Evolutionary conservation across 2,888 invertebrate genomes (phyloP).

Genomic region (Perizoma affinitatum): DNA sequence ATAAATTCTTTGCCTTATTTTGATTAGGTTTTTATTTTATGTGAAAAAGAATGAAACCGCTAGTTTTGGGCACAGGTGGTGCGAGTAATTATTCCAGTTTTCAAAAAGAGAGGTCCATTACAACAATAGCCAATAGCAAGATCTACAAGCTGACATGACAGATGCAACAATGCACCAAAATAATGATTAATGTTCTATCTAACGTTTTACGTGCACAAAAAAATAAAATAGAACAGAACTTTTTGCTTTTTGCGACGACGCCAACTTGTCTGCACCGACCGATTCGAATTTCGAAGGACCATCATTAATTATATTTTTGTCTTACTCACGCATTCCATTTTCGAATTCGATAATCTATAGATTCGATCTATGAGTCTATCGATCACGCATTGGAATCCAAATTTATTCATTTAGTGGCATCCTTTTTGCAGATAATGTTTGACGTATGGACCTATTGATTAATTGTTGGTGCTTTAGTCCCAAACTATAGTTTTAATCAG

Average conservation of each 20-base stretch:
- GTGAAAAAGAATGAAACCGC: slow-evolving; percentile 35
- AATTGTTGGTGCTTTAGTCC: slow-evolving; percentile 58
- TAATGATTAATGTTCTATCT: slow-evolving; percentile 77
- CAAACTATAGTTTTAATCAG: slow-evolving; percentile 59
- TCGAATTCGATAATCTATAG: slow-evolving; percentile 81
- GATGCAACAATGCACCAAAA: slow-evolving; percentile 74
- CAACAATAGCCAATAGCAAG: slow-evolving; percentile 66
- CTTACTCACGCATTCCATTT: slow-evolving; percentile 84
- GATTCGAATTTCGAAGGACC: slow-evolving; percentile 78
- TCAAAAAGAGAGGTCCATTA: slow-evolving; percentile 60
- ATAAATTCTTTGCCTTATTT: neutral
- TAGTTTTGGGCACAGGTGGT: slow-evolving; percentile 68
- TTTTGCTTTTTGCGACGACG: slow-evolving; percentile 82
- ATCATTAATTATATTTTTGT: slow-evolving; percentile 84
- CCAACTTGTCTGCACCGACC: slow-evolving; percentile 82
- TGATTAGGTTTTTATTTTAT: slow-evolving; percentile 5
- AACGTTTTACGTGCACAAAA: slow-evolving; percentile 73
- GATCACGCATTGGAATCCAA: slow-evolving; percentile 80
- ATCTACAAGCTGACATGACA: slow-evolving; percentile 71
- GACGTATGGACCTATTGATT: slow-evolving; percentile 61
- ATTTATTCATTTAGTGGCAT: slow-evolving; percentile 81
- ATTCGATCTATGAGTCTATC: slow-evolving; percentile 81
- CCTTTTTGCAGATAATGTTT: slow-evolving; percentile 77
- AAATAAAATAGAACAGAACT: slow-evolving; percentile 67
- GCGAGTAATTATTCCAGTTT: slow-evolving; percentile 60